Evolutionary conservation across 1,140 invertebrate genomes (phyloP), one percentile per base, ranked within the genome.

Genomic region (Drosophila sproati): DNA sequence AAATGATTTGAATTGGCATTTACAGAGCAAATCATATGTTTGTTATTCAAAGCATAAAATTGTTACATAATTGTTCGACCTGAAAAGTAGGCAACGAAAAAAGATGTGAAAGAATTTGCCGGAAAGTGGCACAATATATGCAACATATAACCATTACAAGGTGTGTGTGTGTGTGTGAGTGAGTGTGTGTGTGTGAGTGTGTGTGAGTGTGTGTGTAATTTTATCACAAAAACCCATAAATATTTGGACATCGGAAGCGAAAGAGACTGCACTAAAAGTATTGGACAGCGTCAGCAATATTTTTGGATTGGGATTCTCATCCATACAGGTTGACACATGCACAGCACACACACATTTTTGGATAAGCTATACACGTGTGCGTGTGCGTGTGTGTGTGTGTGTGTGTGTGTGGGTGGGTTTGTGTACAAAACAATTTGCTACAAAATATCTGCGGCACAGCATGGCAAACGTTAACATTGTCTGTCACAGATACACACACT

Each of bases 31-130:
- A 29, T 66, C 57, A 69, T 75, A 67, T 74, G 56, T 70, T 73
- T 88, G 77, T 77, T 87, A 77, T 87, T 87, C 82, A 87, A 77
- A 83, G 83, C 88, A 88, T 88, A 83, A 87, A 80, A 50, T 56
- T 70, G 57, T 70, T 80, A 80, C 77, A 77, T 83, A 88, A 87
- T 83, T 88, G 77, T 66, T 0, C 43, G 50, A 57, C 62, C 73
- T 68, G 35, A 71, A 79, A 66, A 52, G 68, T 74, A 67, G 43
- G 35, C 60, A 66, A 55, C 54, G 52, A 59, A 45, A 80, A 54
- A 63, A 77, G 50, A 55, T 71, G 66, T 73, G 39, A 43, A n/a
- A n/a, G 39, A 43, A 87, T 79, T 76, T 61, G 72, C 61, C 71
- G 64, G 57, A 78, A 78, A 80, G 61, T 87, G 82, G 51, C 63